Evolutionary conservation across 1,140 invertebrate species (phyloP), one percentile per base, ranked within the genome.

Genomic region (Drosophila micromelanica): DNA sequence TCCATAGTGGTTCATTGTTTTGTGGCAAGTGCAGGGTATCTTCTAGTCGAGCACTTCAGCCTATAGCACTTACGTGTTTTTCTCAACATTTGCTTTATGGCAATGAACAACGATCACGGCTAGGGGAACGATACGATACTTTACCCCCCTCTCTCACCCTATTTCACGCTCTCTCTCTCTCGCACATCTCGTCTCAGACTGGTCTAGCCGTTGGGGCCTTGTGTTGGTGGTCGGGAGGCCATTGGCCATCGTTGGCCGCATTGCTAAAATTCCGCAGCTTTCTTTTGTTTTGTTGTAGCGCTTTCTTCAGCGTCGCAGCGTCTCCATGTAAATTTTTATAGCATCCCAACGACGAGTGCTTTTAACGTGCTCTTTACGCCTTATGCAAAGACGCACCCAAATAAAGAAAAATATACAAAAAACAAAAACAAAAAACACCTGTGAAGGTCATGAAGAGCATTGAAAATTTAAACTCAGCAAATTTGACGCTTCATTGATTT

Each of bases 231-330:
- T 43, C 38, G 15, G 45, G 55, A 64, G 48, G 76, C 62, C 76
- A 79, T 73, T 84, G 80, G 76, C 61, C 76, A 79, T 38, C 60
- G 61, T 62, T 80, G 78, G 81, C 81, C 81, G 81, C 81, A 85
- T 85, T 85, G 81, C 81, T 80, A 72, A 86, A 86, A 85, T 85
- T 85, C 81, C 81, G 65, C 74, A 86, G 82, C 81, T 85, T 85
- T 85, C 81, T 85, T 85, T 87, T 85, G 74, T 86, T 56, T 70
- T 85, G 45, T 74, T 62, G 62, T 27, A 64, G 64, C 27, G 27
- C 64, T 78, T 73, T 84, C 71, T 68, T 63, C 78, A 70, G 69
- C 73, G 11, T 8, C 12, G 40, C 46, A 6, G 5, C 32, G 32
- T 35, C 32, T 35, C 32, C 64, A 85, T 84, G 81, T 67, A 77